phyloP scores from a whole-genome alignment of 2,888 invertebrate species.

The Raillietiella orientalis region DNA sequence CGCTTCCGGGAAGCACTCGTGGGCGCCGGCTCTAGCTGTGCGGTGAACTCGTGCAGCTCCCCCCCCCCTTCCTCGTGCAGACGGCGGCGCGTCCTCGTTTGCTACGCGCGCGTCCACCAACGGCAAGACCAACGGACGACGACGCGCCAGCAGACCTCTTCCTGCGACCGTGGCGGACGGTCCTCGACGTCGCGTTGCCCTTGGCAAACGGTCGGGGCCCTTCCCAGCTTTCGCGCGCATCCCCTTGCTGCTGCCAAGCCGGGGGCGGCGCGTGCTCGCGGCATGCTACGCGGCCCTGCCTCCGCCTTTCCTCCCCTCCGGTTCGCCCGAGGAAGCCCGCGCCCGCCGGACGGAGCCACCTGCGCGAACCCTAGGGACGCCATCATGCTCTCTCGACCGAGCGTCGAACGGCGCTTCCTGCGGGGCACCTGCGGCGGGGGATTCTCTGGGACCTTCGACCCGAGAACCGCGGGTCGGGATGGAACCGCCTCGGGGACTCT shows the following conservation, averaged over 20 bases:
- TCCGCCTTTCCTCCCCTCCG: constrained; percentile 1
- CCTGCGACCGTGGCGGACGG: not conserved
- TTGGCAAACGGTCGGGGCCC: constrained; percentile 1
- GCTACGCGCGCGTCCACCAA: constrained; percentile 1
- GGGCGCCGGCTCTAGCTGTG: no score
- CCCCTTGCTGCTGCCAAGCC: constrained; percentile 1
- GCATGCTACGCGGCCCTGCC: not conserved
- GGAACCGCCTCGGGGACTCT: no score
- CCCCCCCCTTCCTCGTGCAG: not conserved
- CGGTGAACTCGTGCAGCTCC: constrained; percentile 8
- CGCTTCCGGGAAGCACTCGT: no score
- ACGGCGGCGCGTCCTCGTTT: constrained; percentile 1
- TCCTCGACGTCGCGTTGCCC: not conserved
- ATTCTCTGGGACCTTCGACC: no score
- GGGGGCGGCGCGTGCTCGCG: not conserved
- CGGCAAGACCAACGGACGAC: not conserved
- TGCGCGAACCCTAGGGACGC: no score
- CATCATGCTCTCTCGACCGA: no score
- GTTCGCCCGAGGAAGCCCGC: no score
- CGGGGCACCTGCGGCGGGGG: no score
- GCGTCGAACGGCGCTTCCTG: no score
- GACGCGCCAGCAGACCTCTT: constrained; percentile 1
- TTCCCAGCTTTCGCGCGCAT: constrained; percentile 1
- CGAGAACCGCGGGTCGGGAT: no score
- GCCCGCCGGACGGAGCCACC: no score